Conservation (phyloP, 2,888 invertebrate species). For the Piscicola geometra region DNA sequence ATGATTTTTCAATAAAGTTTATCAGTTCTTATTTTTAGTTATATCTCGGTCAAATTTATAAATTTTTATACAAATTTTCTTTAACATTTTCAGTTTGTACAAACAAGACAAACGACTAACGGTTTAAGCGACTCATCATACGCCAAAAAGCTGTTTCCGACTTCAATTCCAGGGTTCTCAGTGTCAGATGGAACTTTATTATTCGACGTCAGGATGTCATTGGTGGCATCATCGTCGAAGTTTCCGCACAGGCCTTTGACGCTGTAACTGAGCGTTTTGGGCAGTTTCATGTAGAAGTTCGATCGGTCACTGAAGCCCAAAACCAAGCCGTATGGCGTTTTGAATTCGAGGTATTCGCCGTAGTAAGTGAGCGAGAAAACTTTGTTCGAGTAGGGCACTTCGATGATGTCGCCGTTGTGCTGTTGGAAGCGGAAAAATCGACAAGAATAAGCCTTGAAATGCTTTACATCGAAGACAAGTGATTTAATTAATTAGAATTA, state of each 20-base stretch:
- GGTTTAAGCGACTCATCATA: not conserved
- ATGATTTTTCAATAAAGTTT: too few relatives aligned
- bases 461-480: too few relatives aligned
- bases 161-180: not conserved
- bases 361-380: not conserved
- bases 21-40: not conserved
- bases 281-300: constrained; percentile 11
- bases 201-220: not conserved
- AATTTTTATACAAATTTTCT: not conserved
- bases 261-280: constrained; percentile 16
- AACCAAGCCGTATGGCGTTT: not conserved
- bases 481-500: too few relatives aligned
- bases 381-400: not conserved
- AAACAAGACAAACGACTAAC: not conserved
- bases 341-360: not conserved
- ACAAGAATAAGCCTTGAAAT: too few relatives aligned
- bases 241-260: constrained; percentile 17
- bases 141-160: constrained; percentile 15
- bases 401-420: constrained; percentile 1
- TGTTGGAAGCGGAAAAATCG: not conserved
- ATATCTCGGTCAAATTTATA: not conserved
- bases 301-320: constrained; percentile 8
- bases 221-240: constrained; percentile 9
- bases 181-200: not conserved
- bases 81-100: not conserved